Conservation (phyloP, 2,797 vertebrate species). For the Trichosurus vulpecula region DNA sequence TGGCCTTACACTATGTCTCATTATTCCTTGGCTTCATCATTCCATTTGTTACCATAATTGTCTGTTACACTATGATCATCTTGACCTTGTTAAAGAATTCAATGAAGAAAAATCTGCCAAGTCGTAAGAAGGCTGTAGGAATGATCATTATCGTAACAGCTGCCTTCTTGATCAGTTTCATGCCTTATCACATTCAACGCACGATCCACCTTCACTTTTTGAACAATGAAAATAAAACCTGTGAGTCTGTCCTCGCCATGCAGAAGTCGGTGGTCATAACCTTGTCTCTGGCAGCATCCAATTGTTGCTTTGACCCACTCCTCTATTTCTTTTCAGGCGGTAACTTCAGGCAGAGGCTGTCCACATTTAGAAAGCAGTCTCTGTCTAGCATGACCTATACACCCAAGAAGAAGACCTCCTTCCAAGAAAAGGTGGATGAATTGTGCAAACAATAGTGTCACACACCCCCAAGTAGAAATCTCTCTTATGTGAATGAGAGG, state of each 20-base stretch:
- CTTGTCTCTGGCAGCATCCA: conserved; percentile 92
- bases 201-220: conserved; percentile 89
- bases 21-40: conserved; percentile 90
- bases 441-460: conserved; percentile 67
- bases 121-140: conserved; percentile 88
- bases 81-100: conserved; percentile 87
- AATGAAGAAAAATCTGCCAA: conserved; percentile 83
- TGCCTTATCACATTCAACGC: conserved; percentile 95
- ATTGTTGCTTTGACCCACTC: conserved; percentile 96
- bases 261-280: conserved; percentile 96
- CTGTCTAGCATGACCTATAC: conserved; percentile 79
- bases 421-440: conserved; percentile 80
- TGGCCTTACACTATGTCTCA: conserved; percentile 90
- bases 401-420: conserved; percentile 79
- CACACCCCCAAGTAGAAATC: not conserved
- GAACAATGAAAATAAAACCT: conserved; percentile 69
- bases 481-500: not conserved
- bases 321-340: conserved; percentile 97
- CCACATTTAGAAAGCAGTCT: conserved; percentile 85
- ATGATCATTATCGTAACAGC: conserved; percentile 94
- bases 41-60: conserved; percentile 91
- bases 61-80: conserved; percentile 94
- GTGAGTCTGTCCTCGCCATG: conserved; percentile 84
- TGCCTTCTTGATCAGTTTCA: conserved; percentile 94
- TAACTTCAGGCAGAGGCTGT: conserved; percentile 90